These are phyloP conservation scores for Netelia melanura DNA, from an alignment of 2,888 invertebrate genomes.

Conservation along the genomic window DNA sequence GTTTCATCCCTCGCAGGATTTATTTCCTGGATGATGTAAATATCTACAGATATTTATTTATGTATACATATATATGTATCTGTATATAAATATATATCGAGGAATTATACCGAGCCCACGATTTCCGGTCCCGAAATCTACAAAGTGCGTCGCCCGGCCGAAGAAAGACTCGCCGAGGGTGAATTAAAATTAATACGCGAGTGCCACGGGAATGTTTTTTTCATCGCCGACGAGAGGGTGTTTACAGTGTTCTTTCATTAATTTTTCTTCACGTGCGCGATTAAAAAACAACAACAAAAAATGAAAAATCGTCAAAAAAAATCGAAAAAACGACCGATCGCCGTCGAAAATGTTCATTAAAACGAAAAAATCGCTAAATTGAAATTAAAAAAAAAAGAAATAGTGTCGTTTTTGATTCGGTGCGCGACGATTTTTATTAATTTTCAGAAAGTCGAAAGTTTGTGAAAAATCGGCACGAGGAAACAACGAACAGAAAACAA, in stretches of 20 bases:
- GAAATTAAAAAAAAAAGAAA: background rate
- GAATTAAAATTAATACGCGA: background rate
- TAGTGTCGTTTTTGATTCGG: background rate
- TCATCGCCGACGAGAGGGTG: too few relatives aligned
- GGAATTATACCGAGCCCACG: background rate
- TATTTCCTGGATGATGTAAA: conserved; percentile 20
- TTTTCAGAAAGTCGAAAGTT: background rate
- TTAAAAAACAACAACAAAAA: too few relatives aligned
- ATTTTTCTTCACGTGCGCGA: too few relatives aligned
- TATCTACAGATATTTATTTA: conserved; percentile 1
- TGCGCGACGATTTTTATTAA: background rate
- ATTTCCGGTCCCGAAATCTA: conserved; percentile 5
- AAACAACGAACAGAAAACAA: background rate
- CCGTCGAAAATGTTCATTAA: background rate
- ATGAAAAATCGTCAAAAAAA: too few relatives aligned
- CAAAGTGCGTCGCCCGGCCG: conserved; percentile 3
- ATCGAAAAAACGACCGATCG: background rate
- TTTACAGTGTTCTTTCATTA: too few relatives aligned
- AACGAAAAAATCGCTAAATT: background rate
- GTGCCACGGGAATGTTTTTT: background rate
- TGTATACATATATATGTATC: background rate
- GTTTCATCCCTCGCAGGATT: conserved; percentile 17
- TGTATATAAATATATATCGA: background rate
- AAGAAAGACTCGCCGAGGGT: conserved; percentile 7
- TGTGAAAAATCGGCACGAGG: background rate